These are phyloP conservation scores for Hippocampus abdominalis DNA, from an alignment of 2,113 vertebrate genomes.

Conservation along the genomic window DNA sequence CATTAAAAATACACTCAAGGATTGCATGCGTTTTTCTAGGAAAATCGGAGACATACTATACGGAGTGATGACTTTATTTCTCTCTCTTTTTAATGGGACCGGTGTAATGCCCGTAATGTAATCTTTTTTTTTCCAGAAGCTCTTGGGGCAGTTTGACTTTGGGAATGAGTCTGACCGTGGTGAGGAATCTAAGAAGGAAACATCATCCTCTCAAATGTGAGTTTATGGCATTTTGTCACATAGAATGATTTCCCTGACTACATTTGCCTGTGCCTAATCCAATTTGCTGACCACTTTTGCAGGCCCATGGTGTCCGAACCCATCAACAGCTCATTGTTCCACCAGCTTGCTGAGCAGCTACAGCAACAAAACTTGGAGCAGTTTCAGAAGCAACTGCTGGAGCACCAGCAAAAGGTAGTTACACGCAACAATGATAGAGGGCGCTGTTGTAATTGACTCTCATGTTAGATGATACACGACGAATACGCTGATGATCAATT, in stretches of 20 bases:
- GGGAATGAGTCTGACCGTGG: constrained; percentile 85
- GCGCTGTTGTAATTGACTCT: not conserved
- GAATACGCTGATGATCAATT: not conserved
- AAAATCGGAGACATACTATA: not conserved
- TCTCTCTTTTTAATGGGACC: not conserved
- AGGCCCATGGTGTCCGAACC: constrained; percentile 93
- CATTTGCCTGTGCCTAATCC: constrained; percentile 11
- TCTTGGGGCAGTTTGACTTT: constrained; percentile 97
- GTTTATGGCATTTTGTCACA: constrained; percentile 35
- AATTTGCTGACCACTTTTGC: constrained; percentile 21
- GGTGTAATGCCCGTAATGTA: not conserved
- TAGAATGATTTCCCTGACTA: not conserved
- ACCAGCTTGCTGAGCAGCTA: constrained; percentile 94
- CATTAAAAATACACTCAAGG: no score
- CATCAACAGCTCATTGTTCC: constrained; percentile 96
- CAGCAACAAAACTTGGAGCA: constrained; percentile 98
- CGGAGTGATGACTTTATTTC: not conserved
- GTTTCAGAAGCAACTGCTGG: constrained; percentile 92
- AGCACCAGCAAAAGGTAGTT: constrained; percentile 83
- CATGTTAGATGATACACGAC: not conserved
- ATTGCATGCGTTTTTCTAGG: not conserved
- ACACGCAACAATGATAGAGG: not conserved
- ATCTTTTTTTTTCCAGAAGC: constrained; percentile 75
- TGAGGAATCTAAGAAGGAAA: constrained; percentile 93
- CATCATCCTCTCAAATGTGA: constrained; percentile 85